Evolutionary conservation across 2,113 vertebrate genomes (phyloP), one percentile per base, ranked within the genome.

Genomic region (Nesogale talazaci): DNA sequence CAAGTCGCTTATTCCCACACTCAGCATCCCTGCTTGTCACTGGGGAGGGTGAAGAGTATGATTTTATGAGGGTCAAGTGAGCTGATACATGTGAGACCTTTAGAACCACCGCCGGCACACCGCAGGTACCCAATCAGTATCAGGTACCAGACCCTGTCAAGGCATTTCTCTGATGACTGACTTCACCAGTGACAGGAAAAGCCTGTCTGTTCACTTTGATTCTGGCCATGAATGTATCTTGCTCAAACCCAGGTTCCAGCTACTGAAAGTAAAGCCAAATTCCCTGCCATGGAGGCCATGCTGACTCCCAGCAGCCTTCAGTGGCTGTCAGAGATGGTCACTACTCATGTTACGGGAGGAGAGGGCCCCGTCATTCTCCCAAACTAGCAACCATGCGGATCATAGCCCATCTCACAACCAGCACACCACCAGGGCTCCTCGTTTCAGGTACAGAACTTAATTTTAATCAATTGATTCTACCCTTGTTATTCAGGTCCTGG

Each of bases 391-490:
- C 46, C 46, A 52, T 52, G 46, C 46, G 46, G 46, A 5, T 52
- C 46, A 12, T 12, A 52, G 46, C 46, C 46, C 46, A 52, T 52
- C 46, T 52, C 5, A 12, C 46, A 52, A 52, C 46, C 46, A 52
- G 9, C 46, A 52, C 46, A 52, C 46, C 46, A 52, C 46, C 46
- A 52, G 46, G 46, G 46, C 46, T 5, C 46, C 46, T 52, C 9
- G 46, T 52, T 52, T 52, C 10, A 52, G 46, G 5, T 61, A 19
- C 59, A 61, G 22, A 52, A 61, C 4, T 10, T 78, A 42, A 29
- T 77, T 70, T 79, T 67, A 89, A 17, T 31, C 46, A 84, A 15
- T 83, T 52, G 76, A n/a, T 82, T 85, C 59, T 67, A 75, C 86
- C 9, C 67, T 77, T 5, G 46, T 4, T 6, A 87, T 36, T 3